phyloP scores from a whole-genome alignment of 1,140 invertebrate species.

The Choristoneura fumiferana region DNA sequence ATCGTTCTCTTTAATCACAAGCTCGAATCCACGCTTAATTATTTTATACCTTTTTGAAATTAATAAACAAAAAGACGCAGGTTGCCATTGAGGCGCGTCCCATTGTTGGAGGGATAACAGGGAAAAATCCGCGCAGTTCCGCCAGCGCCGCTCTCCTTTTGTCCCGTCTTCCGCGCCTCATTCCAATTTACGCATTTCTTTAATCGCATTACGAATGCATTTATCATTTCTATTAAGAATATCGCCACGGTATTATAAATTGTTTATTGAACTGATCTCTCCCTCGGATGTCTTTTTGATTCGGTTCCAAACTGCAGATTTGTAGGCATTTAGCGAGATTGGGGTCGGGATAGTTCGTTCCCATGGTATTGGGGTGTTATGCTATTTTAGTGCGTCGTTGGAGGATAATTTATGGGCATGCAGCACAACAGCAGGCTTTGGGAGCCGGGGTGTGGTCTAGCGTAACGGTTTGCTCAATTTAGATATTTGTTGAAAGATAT shows the following conservation, averaged over 20 bases:
- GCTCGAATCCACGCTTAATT: slow-evolving; percentile 64
- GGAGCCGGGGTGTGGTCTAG: slow-evolving; percentile 64
- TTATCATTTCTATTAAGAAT: slow-evolving; percentile 51
- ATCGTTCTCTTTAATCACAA: slow-evolving; percentile 47
- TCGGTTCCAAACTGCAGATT: slow-evolving; percentile 53
- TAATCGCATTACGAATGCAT: slow-evolving; percentile 62
- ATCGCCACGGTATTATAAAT: slow-evolving; percentile 56
- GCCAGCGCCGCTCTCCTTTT: slow-evolving; percentile 40
- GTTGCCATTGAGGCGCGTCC: slow-evolving; percentile 48
- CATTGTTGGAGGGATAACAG: slow-evolving; percentile 65
- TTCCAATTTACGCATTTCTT: slow-evolving; percentile 63
- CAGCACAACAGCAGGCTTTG: slow-evolving; percentile 47
- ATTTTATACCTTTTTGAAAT: slow-evolving; percentile 68
- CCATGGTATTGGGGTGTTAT: slow-evolving; percentile 69
- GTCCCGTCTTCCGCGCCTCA: slow-evolving; percentile 46
- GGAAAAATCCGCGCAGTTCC: slow-evolving; percentile 66
- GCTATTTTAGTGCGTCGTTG: slow-evolving; percentile 72
- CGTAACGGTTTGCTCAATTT: slow-evolving; percentile 42
- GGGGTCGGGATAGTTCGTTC: slow-evolving; percentile 56
- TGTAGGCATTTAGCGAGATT: slow-evolving; percentile 58
- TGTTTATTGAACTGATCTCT: slow-evolving; percentile 60
- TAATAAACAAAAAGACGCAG: slow-evolving; percentile 68
- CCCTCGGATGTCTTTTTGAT: slow-evolving; percentile 67
- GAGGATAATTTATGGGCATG: slow-evolving; percentile 67
- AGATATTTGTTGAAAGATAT: neutral